phyloP scores from a whole-genome alignment of 2,888 invertebrate genomes.

The Andricus quercusramuli region DNA sequence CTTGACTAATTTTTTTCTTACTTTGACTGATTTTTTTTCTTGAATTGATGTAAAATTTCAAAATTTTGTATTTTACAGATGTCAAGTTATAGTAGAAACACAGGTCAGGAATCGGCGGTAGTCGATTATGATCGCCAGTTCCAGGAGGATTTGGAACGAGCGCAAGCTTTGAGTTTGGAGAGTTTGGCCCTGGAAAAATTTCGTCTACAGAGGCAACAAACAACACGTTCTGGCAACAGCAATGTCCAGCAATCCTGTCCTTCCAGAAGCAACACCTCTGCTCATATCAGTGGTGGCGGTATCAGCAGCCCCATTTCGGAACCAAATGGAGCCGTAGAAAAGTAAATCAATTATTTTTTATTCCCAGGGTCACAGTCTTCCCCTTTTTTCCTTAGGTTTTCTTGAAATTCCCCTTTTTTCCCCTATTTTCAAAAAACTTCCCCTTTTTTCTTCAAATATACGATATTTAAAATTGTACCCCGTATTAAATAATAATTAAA shows the following conservation, averaged over 20 bases:
- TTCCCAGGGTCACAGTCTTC: background rate
- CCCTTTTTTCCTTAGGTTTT: no score
- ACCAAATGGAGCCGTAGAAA: slow-evolving; percentile 67
- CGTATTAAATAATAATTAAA: no score
- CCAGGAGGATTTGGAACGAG: slow-evolving; percentile 92
- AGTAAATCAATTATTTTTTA: slow-evolving; percentile 57
- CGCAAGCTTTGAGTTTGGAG: slow-evolving; percentile 92
- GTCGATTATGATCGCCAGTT: slow-evolving; percentile 90
- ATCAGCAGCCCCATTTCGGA: slow-evolving; percentile 61
- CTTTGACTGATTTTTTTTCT: no score
- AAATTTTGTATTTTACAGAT: slow-evolving; percentile 64
- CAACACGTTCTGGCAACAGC: slow-evolving; percentile 55
- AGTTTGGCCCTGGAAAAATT: slow-evolving; percentile 91
- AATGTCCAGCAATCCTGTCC: slow-evolving; percentile 57
- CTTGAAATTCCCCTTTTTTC: no score
- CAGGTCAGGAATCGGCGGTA: slow-evolving; percentile 68
- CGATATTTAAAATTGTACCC: no score
- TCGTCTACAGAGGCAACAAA: slow-evolving; percentile 83
- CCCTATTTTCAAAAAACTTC: no score
- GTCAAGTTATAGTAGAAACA: slow-evolving; percentile 73
- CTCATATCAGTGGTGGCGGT: slow-evolving; percentile 48
- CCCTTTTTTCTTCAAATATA: no score
- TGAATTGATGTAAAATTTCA: background rate
- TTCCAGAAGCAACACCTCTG: slow-evolving; percentile 50
- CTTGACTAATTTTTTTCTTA: no score